These are phyloP conservation scores for Apostichopus parvimensis DNA, from an alignment of 35 echinoderm and acorn worm species.

Conservation along the genomic window DNA sequence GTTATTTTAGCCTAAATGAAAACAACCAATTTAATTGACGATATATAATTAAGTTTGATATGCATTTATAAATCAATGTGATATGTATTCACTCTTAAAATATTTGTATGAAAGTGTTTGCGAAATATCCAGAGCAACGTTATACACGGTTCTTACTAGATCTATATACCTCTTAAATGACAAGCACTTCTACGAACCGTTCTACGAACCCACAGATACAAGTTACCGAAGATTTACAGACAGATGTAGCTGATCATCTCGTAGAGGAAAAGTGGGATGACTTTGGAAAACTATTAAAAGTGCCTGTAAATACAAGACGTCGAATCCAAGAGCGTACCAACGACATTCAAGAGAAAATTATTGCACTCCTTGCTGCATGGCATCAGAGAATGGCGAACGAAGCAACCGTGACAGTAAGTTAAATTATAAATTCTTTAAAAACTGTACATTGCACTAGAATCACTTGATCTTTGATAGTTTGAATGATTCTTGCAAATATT, in stretches of 20 bases:
- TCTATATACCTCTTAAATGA: too few species aligned
- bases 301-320: neutral
- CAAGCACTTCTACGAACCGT: too few species aligned
- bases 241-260: neutral
- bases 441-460: too few species aligned
- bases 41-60: neutral
- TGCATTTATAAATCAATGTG: neutral
- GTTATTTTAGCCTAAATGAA: too few species aligned
- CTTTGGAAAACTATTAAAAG: neutral
- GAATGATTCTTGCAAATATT: too few species aligned
- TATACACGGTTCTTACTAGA: too few species aligned
- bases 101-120: neutral
- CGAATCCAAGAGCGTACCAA: neutral
- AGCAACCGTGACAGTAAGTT: neutral
- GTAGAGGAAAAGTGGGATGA: constrained; percentile 12
- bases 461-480: too few species aligned
- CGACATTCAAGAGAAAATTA: neutral
- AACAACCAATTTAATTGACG: too few species aligned
- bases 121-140: too few species aligned
- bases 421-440: too few species aligned
- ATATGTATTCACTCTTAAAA: neutral
- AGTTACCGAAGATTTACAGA: neutral
- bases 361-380: neutral
- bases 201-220: neutral
- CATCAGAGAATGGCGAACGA: neutral